Evolutionary conservation across 2,113 vertebrate genomes (phyloP).

Genomic region (Phaethornis superciliosus): DNA sequence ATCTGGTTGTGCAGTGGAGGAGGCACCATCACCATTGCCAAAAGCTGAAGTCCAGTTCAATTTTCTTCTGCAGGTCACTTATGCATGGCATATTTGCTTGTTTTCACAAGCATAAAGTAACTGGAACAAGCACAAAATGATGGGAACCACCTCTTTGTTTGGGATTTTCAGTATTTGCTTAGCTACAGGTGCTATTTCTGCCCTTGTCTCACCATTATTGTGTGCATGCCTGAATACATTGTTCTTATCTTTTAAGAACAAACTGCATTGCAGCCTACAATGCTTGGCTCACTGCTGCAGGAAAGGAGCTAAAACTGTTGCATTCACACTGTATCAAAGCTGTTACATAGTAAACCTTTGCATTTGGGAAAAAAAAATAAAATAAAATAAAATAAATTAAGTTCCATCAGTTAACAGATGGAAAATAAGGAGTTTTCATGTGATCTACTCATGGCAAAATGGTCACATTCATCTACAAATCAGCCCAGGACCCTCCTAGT

Average conservation of each 20-base stretch:
- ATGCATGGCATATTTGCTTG: neutral
- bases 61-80: neutral
- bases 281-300: neutral
- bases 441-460: neutral
- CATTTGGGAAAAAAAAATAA: no score
- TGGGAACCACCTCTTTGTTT: neutral
- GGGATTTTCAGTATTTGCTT: neutral
- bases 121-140: neutral
- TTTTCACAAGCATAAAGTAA: neutral
- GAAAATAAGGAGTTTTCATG: neutral
- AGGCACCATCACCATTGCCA: neutral
- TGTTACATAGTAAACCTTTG: neutral
- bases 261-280: neutral
- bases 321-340: neutral
- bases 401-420: neutral
- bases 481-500: neutral
- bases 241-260: neutral
- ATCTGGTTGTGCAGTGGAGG: neutral
- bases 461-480: neutral
- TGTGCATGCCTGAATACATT: neutral
- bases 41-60: neutral
- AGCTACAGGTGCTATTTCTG: neutral
- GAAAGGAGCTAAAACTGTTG: neutral
- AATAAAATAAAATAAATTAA: neutral
- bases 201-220: neutral